A percentile compares a stretch with the other conserved stretches of the same genome.
These are phyloP conservation scores for Leptinotarsa defecta DNA, from an alignment of 1,140 invertebrate genomes.

Conservation along the genomic window DNA sequence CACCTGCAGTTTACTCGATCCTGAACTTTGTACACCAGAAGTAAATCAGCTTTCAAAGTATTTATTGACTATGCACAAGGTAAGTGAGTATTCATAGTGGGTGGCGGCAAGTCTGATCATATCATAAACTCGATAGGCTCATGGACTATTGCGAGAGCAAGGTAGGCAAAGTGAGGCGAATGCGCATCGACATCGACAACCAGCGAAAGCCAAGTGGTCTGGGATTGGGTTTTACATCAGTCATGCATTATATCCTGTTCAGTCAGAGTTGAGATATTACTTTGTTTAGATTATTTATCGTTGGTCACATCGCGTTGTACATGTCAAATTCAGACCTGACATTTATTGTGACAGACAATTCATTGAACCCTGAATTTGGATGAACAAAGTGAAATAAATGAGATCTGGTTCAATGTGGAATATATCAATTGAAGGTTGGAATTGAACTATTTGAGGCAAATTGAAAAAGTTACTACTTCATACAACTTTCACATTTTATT, in stretches of 20 bases:
- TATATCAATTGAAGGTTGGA: neutral
- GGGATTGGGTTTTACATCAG: neutral
- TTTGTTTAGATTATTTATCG: no score
- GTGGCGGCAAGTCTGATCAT: no score
- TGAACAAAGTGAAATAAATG: neutral
- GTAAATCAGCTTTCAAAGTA: no score
- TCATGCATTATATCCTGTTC: neutral
- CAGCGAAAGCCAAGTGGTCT: constrained; percentile 7
- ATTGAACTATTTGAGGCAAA: neutral
- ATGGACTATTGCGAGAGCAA: no score
- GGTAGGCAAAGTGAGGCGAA: no score
- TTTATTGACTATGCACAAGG: no score
- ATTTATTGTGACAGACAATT: neutral
- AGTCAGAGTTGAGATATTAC: neutral
- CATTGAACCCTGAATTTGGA: neutral
- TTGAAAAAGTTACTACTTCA: neutral
- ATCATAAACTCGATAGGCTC: no score
- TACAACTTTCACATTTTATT: neutral
- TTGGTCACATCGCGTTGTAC: no score
- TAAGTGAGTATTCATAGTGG: no score
- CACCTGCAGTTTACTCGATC: no score
- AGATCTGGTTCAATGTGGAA: constrained; percentile 1
- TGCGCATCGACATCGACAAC: neutral
- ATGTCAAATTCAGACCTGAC: neutral
- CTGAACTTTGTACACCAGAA: no score